Conservation (phyloP, 2,113 vertebrate genomes). For the Cyrtonyx montezumae region DNA sequence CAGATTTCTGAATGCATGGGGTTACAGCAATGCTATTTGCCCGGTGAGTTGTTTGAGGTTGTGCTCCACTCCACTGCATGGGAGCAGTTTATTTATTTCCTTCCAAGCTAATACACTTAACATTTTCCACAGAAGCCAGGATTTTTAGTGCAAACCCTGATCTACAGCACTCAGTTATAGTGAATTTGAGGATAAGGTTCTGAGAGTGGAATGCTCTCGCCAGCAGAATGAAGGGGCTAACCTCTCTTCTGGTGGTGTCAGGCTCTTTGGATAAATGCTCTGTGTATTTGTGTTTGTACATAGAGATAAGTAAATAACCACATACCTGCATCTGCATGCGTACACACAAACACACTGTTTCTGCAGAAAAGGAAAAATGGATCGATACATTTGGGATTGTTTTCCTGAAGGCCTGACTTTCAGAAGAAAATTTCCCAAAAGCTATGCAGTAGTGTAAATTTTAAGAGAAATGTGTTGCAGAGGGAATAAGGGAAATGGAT, state of each 20-base stretch:
- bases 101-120: not conserved
- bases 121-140: not conserved
- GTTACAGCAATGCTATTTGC: not conserved
- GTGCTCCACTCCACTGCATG: not conserved
- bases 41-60: not conserved
- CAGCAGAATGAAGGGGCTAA: not conserved
- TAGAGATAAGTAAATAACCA: not conserved
- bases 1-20: fast-evolving
- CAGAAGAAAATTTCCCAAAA: not conserved
- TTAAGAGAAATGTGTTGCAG: not conserved
- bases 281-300: not conserved
- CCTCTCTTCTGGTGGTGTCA: not conserved
- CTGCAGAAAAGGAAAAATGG: not conserved
- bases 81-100: not conserved
- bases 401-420: not conserved
- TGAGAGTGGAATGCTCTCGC: not conserved
- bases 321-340: fast-evolving
- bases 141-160: not conserved
- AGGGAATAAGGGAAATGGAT: not conserved
- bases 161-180: not conserved
- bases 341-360: not conserved
- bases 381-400: not conserved
- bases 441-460: not conserved
- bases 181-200: not conserved
- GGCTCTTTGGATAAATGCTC: not conserved